These are phyloP conservation scores for Bothrops alternatus DNA, from an alignment of 2,797 vertebrate genomes.

Conservation along the genomic window DNA sequence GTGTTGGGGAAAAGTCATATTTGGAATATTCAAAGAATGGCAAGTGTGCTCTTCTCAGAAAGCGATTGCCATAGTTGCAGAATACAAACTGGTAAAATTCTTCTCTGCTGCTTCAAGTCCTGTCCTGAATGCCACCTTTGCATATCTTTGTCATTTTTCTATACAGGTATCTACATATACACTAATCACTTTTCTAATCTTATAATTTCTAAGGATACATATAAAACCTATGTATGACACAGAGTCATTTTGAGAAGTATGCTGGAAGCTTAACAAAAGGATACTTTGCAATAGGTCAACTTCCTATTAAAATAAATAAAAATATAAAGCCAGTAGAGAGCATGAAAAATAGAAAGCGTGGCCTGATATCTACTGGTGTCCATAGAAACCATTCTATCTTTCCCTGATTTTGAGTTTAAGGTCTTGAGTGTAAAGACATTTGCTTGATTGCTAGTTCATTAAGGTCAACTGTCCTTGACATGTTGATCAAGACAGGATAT, in stretches of 20 bases:
- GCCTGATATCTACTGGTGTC: background rate
- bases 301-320: background rate
- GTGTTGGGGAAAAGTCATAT: background rate
- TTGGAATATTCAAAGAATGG: background rate
- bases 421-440: background rate
- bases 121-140: background rate
- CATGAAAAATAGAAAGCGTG: background rate
- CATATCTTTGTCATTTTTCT: background rate
- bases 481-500: too few species aligned
- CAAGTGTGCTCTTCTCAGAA: background rate
- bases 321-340: background rate
- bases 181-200: background rate
- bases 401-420: background rate
- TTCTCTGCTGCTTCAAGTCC: background rate
- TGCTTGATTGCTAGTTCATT: background rate
- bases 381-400: background rate
- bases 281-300: background rate
- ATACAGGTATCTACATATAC: background rate
- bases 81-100: background rate
- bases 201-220: background rate
- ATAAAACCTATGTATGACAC: background rate
- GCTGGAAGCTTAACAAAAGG: background rate
- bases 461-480: background rate
- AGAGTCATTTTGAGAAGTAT: background rate
- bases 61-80: background rate